Base-by-base conservation (phyloP, 2,888 invertebrate genomes). In the Hermaeophaga mercurialis region DNA sequence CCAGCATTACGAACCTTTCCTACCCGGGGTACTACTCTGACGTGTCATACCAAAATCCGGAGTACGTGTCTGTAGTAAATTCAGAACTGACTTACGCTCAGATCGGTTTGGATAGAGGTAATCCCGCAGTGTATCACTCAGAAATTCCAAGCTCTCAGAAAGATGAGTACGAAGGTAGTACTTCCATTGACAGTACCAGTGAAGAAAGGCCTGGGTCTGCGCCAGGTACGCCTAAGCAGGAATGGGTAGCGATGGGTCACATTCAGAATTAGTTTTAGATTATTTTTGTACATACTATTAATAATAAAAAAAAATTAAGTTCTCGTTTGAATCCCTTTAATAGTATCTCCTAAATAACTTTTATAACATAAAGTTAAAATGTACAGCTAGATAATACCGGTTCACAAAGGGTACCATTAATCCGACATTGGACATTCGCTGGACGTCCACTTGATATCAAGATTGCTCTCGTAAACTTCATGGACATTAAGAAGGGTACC, bases 21-120 rank as follows among this genome's bases (percentile, higher is more conserved):
- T 78, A 78, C 61, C 70, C 75, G 0, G 69, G 74, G 33, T 78
- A 77, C 56, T 78, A 77, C 59, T 71, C 71, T 22, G 78, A 78
- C 67, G 36, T 76, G 65, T 70, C 74, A 44, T 77, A 78, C 54
- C 77, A 76, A 60, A 72, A 70, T 48, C 72, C 75, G 0, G 77
- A 76, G 52, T 76, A 77, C 46, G 48, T 76, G 44, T 70, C 75
- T 6, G 66, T 75, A 26, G 67, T 74, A 9, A 75, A 70, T 59
- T 67, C 72, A 6, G 76, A 76, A 45, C 64, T 73, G 17, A 70
- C 67, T 44, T 74, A 75, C 55, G 59, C 72, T 8, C 70, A 72
- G 50, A 64, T 70, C 26, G 68, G 65, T 31, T 55, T 66, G 38
- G 74, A 73, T 14, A 63, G 72, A 43, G 59, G 63, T 3, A 68